Conservation (phyloP, 2,888 invertebrate species). For the Acanthosoma haemorrhoidale region DNA sequence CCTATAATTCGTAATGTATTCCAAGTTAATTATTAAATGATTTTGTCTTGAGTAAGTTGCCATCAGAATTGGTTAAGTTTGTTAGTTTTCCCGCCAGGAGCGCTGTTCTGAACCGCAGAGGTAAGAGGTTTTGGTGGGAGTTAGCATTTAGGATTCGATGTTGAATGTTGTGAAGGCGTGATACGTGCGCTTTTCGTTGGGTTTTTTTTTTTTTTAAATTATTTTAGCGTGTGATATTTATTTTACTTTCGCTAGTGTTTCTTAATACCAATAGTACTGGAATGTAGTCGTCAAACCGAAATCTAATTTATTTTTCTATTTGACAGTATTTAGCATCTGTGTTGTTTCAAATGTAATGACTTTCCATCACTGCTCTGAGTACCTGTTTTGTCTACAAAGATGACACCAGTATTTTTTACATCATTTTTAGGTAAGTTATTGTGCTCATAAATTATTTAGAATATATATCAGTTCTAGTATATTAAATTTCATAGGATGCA, state of each 20-base stretch:
- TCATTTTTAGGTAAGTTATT: constrained; percentile 17
- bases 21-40: too few species aligned
- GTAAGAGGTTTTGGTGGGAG: constrained; percentile 1
- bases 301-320: background rate
- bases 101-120: background rate
- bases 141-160: background rate
- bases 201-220: too few species aligned
- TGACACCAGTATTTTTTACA: constrained; percentile 11
- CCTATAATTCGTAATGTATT: too few species aligned
- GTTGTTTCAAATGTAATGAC: background rate
- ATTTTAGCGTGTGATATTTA: background rate
- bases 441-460: too few species aligned
- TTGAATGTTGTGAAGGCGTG: background rate
- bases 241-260: background rate
- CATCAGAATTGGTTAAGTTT: too few species aligned
- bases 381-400: background rate
- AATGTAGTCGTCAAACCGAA: background rate
- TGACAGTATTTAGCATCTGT: background rate
- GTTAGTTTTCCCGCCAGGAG: background rate
- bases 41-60: too few species aligned
- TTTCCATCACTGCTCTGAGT: background rate
- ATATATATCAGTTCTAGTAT: too few species aligned
- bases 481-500: too few species aligned
- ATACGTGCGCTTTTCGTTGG: background rate
- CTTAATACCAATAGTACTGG: background rate